Evolutionary conservation across 2,113 vertebrate species (phyloP), one percentile per base, ranked within the genome.

Genomic region (Sterrhoptilus dennistouni): DNA sequence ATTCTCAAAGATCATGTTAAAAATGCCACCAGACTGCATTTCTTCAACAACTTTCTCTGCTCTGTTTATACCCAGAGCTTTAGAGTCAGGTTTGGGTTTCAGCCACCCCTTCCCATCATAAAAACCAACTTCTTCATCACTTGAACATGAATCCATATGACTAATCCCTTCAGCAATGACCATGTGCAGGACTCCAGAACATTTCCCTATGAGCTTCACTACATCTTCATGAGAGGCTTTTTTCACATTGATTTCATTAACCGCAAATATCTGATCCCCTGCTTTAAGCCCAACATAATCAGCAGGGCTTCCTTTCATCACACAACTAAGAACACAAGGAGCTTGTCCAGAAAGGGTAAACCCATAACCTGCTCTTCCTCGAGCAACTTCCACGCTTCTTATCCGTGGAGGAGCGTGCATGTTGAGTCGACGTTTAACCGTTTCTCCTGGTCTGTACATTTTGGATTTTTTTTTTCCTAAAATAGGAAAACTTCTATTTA

Each of bases 201-300:
- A 99, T 42, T 99, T 99, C 64, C 99, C 99, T 9, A 99, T 99
- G 33, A 99, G 96, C 83, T 99, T 99, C 68, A 99, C 99, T 15
- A 99, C 99, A n/a, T 99, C 99, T 95, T 99, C 99, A 3, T 99
- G 99, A 8, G 99, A 99, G 0, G 99, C 99, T 83, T 98, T 99
- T 72, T 98, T 99, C 94, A 99, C 99, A 7, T 98, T 99, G 85
- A 99, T 99, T 80, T 99, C 99, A 12, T 99, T 99, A 78, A 99
- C 98, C 0, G 98, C 98, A 42, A 99, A 97, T 85, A 99, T 99
- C 89, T 98, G 98, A 96, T 99, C 99, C 42, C 99, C 99, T 3
- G 99, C 98, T 17, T 98, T 98, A 83, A 99, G 98, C 24, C 99
- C 99, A 8, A 99, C 98, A 16, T 98, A 99, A 95, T 99, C 99